Conservation (phyloP, 2,797 vertebrate species). For the Petrocephalus sullivani region DNA sequence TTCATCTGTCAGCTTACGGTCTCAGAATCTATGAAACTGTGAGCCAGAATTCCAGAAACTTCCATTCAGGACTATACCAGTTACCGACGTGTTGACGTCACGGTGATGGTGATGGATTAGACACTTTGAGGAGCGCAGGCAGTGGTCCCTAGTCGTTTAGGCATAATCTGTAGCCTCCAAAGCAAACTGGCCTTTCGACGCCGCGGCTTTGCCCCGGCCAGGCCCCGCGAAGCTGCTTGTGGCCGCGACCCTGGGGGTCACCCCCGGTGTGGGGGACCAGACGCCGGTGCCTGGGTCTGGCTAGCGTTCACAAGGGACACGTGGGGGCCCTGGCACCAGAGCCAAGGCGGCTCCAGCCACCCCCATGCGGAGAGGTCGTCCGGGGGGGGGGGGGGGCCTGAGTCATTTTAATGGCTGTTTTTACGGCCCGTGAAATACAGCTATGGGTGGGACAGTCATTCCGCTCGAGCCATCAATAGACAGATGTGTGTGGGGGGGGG, state of each 20-base stretch:
- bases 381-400: background rate
- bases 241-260: background rate
- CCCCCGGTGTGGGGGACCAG: background rate
- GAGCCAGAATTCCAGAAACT: background rate
- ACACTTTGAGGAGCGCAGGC: background rate
- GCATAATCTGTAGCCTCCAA: background rate
- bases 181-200: background rate
- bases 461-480: background rate
- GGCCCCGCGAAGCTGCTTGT: background rate
- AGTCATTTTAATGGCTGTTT: slow-evolving; percentile 60
- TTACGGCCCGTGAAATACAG: slow-evolving; percentile 39
- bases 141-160: background rate
- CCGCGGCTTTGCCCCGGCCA: background rate
- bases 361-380: slow-evolving; percentile 17
- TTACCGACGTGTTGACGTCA: background rate
- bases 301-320: background rate
- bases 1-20: background rate
- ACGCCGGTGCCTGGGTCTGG: background rate
- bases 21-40: background rate
- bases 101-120: background rate
- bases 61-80: background rate
- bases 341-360: slow-evolving; percentile 35
- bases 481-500: slow-evolving; percentile 1
- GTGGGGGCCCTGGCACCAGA: slow-evolving; percentile 32
- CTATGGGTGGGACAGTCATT: background rate